Base-by-base conservation (phyloP, 92 coral and sea anemone species). In the Parazoanthus atlanticus region DNA sequence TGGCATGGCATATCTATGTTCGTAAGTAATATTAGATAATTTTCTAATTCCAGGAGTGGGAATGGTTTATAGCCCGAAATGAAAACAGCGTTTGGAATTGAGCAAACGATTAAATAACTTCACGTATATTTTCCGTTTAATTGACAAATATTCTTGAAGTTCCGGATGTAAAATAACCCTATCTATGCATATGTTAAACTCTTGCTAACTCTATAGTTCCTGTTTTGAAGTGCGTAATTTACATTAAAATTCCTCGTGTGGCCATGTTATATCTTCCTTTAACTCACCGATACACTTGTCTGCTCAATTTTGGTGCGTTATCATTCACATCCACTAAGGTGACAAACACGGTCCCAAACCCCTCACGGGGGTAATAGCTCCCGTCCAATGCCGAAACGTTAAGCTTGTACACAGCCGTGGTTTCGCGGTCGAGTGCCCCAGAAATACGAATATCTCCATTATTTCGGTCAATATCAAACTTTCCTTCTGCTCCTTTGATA, bases 381-480 rank as follows among this genome's bases (percentile, higher is more conserved):
- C 99, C 97, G 82, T 96, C 99, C 79, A 96, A 86, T 13, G 98
- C 99, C 13, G 98, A 96, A 28, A 96, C 77, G 47, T 95, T 96
- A 15, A 96, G 76, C 30, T 40, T 70, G 79, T 95, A 95, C 66
- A 28, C 83, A 10, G 81, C 96, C 69, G 80, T 86, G 29, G 82
- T 74, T 86, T 96, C 99, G 61, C 99, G 91, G 89, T 96, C 99
- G 34, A 96, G 89, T 15, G 82, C 83, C 36, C 92, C 94, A 64
- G 88, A 78, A 13, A 96, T 97, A 34, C 97, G 96, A 36, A 96
- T 80, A 76, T 89, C 90, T 11, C 99, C 99, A 77, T 93, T 90
- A 16, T 80, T 81, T 69, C 98, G 90, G 8, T 91, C 99, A 76
- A 96, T 89, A 40, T 92, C 96, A 80, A 96, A 96, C 88, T 93